phyloP scores from a whole-genome alignment of 2,888 invertebrate species.

The Acronicta aceris region DNA sequence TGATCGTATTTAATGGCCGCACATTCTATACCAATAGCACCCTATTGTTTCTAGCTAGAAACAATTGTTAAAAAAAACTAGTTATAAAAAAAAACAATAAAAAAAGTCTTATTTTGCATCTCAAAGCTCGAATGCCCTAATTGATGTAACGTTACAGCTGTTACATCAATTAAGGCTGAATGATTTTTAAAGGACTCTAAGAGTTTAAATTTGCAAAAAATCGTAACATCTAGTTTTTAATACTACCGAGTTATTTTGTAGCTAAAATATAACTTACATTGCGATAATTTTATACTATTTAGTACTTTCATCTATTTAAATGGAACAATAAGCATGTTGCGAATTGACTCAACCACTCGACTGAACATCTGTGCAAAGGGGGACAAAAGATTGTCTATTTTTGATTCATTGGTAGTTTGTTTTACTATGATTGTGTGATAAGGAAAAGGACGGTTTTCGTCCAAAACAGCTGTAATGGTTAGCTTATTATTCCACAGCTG shows the following conservation, averaged over 20 bases:
- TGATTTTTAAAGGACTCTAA: too few species aligned
- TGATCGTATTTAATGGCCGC: background rate
- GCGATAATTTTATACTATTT: slow-evolving; percentile 5
- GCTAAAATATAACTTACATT: background rate
- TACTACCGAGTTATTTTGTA: too few species aligned
- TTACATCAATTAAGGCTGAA: too few species aligned
- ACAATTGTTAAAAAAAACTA: too few species aligned
- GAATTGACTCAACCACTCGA: slow-evolving; percentile 31
- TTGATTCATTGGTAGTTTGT: background rate
- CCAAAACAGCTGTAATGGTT: slow-evolving; percentile 1
- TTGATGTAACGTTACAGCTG: too few species aligned
- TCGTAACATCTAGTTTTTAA: too few species aligned
- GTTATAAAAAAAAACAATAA: too few species aligned
- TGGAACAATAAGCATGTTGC: slow-evolving; percentile 24
- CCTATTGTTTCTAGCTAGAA: too few species aligned
- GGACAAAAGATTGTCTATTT: slow-evolving; percentile 17
- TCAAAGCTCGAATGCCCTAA: too few species aligned
- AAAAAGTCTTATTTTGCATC: too few species aligned
- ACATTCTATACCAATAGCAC: too few species aligned
- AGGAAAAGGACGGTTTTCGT: background rate
- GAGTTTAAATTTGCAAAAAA: too few species aligned
- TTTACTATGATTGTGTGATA: background rate
- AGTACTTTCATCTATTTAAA: slow-evolving; percentile 11
- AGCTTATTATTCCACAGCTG: slow-evolving; percentile 1
- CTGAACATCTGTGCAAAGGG: slow-evolving; percentile 26